Evolutionary conservation across 1,140 invertebrate genomes (phyloP).

Genomic region (Papilio polytes): DNA sequence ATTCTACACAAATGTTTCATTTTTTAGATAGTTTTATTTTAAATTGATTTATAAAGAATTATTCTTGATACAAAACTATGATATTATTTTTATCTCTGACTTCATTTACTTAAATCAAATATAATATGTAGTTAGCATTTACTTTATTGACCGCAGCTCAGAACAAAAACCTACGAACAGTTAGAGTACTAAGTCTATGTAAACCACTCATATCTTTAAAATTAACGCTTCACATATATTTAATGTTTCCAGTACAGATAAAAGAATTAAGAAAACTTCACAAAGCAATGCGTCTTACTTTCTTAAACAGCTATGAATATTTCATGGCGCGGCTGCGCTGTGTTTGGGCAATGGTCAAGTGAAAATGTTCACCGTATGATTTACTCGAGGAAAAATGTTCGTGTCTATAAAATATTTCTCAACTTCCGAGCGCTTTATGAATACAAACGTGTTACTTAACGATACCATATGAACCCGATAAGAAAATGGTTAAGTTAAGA

Average conservation of each 20-base stretch:
- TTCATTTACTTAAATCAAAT: not conserved
- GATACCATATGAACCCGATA: constrained; percentile 10
- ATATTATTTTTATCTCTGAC: not conserved
- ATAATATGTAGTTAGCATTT: too few relatives aligned
- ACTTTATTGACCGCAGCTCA: too few relatives aligned
- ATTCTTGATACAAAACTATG: too few relatives aligned
- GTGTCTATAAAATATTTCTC: constrained; percentile 37
- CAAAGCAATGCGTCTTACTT: constrained; percentile 37
- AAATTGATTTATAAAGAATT: not conserved
- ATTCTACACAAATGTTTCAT: not conserved
- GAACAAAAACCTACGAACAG: too few relatives aligned
- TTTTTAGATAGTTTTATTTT: not conserved
- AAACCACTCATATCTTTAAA: not conserved
- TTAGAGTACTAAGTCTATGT: too few relatives aligned
- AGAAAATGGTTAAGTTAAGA: not conserved
- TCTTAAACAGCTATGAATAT: constrained; percentile 37
- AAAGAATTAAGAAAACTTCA: constrained; percentile 21
- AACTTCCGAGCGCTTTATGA: constrained; percentile 30
- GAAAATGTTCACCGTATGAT: constrained; percentile 36
- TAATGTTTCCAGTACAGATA: not conserved
- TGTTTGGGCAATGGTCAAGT: constrained; percentile 41
- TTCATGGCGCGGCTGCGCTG: constrained; percentile 28
- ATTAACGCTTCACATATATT: not conserved
- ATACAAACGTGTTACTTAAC: constrained; percentile 36
- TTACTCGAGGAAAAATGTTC: constrained; percentile 36